Base-by-base conservation (phyloP, 2,888 invertebrate species). In the Tachina lurida region DNA sequence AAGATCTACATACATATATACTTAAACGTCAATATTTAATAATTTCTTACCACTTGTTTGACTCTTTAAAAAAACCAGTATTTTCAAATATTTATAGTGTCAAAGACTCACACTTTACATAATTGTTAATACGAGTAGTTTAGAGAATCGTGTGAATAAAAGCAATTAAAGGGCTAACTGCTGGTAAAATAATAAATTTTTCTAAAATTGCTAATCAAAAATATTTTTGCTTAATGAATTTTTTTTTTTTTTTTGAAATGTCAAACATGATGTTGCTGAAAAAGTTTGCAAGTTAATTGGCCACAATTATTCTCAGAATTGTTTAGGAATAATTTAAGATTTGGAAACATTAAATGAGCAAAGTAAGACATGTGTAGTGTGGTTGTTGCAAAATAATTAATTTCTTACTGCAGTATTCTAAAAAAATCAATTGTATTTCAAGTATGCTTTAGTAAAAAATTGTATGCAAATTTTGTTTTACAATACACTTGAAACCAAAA, bases 271-370 rank as follows among this genome's bases (percentile, higher is more conserved):
- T 73, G 12, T 71, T 77, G 60, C 71, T 65, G 52, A 71, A 83
- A 65, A 22, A 43, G 15, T 52, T 71, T 67, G 65, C 17, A 60
- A 39, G 19, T 62, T 78, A 84, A 84, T 68, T 45, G 43, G 31
- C 12, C 49, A 47, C 12, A 47, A 15, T 71, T 52, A 60, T 75
- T 70, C 17, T 12, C 13, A 63, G 31, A 54, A 56, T 10, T n/a
- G n/a, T 65, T 45, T 10, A 8, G 5, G 81, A 70, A 83, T 13
- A 43, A 84, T 81, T 85, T 70, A 73, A 65, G n/a, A 22, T 60
- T 63, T 43, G 63, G 13, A 63, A 63, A 52, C 22, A 19, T 45
- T 52, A 62, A 60, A 1, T 65, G 58, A 58, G 19, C 58, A 58
- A 13, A 15, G 31, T 31, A 58, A 10, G n/a, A 58, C 2, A 39